A percentile compares a stretch with the other conserved stretches of the same genome.
Evolutionary conservation across 2,113 vertebrate genomes (phyloP).

Genomic region (Nothoprocta perdicaria): DNA sequence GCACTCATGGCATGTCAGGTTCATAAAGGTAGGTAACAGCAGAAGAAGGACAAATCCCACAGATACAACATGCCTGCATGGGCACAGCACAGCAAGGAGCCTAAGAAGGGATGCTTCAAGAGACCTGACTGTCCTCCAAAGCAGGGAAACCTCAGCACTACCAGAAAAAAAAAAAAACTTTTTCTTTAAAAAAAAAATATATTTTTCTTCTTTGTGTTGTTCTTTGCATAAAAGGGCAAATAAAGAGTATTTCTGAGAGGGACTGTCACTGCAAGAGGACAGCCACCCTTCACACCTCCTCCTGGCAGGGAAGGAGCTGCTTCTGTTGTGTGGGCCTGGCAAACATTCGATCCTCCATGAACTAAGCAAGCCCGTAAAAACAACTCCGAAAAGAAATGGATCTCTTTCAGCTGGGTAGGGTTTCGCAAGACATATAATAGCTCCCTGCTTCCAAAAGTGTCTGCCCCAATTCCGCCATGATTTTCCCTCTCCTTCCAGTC

Average conservation of each 20-base stretch:
- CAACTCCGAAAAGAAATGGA: background rate
- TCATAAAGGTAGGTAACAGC: background rate
- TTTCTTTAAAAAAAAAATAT: too few species aligned
- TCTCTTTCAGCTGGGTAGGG: background rate
- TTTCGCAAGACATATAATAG: background rate
- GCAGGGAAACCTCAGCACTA: background rate
- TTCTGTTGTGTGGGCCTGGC: background rate
- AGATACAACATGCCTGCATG: background rate
- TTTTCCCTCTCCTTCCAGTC: background rate
- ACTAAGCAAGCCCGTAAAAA: background rate
- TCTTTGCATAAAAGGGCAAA: too few species aligned
- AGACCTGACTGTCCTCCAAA: background rate
- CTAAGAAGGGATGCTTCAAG: background rate
- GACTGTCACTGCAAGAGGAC: accelerated
- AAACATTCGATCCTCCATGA: background rate
- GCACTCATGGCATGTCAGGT: background rate
- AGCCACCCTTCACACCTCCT: background rate
- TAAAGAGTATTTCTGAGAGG: background rate
- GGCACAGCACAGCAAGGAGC: background rate
- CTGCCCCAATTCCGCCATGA: background rate
- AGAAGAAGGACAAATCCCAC: background rate
- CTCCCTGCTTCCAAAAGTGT: background rate
- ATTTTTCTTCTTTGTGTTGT: too few species aligned
- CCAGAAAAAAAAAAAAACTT: background rate
- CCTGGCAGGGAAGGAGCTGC: background rate